phyloP scores from a whole-genome alignment of 1,140 invertebrate genomes.

The Aleiodes sp. region DNA sequence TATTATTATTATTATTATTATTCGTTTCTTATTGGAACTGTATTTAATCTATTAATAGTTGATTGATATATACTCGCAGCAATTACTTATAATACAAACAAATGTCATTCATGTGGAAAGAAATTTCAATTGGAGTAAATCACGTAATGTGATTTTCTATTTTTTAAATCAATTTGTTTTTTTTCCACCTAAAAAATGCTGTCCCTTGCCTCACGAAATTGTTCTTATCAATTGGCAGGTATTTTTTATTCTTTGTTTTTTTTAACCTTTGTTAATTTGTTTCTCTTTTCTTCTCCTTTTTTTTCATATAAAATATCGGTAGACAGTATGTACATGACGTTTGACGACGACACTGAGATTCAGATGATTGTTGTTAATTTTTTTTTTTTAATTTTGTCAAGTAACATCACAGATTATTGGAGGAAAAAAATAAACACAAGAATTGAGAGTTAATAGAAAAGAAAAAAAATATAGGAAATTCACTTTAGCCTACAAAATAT shows the following conservation, averaged over 20 bases:
- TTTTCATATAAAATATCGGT: conserved; percentile 14
- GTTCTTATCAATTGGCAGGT: no score
- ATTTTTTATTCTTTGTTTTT: no score
- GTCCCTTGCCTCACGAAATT: not conserved
- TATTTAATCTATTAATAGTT: conserved; percentile 28
- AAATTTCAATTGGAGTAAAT: conserved; percentile 16
- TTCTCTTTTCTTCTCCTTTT: conserved; percentile 4
- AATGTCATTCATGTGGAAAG: conserved; percentile 23
- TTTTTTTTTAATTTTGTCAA: conserved; percentile 26
- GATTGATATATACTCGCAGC: conserved; percentile 26
- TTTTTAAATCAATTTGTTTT: conserved; percentile 7
- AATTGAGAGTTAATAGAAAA: conserved; percentile 13
- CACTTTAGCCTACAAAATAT: not conserved
- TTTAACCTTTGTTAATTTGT: not conserved
- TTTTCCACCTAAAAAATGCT: conserved; percentile 10
- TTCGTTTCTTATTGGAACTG: conserved; percentile 11
- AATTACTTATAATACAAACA: conserved; percentile 34
- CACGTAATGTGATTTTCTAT: not conserved
- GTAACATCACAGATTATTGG: conserved; percentile 8
- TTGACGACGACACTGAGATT: conserved; percentile 28
- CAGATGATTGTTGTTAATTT: conserved; percentile 40
- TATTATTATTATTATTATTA: conserved; percentile 7
- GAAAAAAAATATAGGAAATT: not conserved
- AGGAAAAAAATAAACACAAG: not conserved
- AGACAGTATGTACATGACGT: conserved; percentile 34